Percentiles rank a stretch among this genome's conserved stretches.
Evolutionary conservation across 2,113 vertebrate species (phyloP).

Genomic region (Leiothrix lutea): DNA sequence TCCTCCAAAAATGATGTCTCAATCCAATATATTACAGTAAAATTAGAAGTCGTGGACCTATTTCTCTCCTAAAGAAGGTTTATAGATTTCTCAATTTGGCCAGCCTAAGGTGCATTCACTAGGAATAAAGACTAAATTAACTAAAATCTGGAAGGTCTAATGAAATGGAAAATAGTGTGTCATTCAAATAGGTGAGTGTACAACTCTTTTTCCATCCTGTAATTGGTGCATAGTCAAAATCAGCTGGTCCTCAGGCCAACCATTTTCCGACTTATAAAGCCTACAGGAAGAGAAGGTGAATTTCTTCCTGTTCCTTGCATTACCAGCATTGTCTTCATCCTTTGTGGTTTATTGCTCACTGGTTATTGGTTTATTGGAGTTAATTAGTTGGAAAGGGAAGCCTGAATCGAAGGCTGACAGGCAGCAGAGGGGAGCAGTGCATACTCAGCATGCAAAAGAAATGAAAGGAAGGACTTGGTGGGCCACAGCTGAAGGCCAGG

Average conservation of each 20-base stretch:
- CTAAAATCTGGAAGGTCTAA: neutral
- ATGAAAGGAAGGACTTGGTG: neutral
- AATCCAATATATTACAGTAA: neutral
- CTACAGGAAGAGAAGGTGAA: neutral
- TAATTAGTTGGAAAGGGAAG: neutral
- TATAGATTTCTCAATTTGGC: neutral
- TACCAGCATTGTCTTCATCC: neutral
- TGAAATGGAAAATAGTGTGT: neutral
- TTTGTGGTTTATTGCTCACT: neutral
- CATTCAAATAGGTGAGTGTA: neutral
- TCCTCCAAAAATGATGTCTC: neutral
- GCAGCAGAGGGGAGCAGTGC: neutral
- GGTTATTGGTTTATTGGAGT: neutral
- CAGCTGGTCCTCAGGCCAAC: neutral
- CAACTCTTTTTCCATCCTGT: neutral
- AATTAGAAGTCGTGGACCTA: neutral
- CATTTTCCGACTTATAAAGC: neutral
- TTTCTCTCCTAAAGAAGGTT: neutral
- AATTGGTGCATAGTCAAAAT: neutral
- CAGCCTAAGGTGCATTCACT: neutral
- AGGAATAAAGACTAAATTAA: neutral
- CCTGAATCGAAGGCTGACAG: neutral
- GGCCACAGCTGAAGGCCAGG: fast-evolving
- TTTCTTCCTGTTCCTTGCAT: neutral
- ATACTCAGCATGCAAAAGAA: neutral